These are phyloP conservation scores for Tachina grossa DNA, from an alignment of 2,888 invertebrate genomes.

Conservation along the genomic window DNA sequence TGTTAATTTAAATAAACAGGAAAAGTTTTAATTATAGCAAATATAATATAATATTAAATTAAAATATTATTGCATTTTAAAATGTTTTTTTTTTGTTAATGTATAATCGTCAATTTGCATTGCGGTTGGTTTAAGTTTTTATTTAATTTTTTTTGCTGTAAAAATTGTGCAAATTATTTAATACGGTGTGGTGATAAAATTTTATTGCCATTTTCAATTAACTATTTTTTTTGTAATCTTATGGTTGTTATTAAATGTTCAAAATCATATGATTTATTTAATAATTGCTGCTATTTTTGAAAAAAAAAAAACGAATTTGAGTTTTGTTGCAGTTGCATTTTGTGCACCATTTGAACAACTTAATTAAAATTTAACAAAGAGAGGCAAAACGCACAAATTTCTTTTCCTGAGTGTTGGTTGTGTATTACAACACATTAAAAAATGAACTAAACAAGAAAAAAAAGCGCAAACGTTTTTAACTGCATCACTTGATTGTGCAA, in stretches of 20 bases:
- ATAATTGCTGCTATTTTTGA: neutral
- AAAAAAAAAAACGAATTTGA: neutral
- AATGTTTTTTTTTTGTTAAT: neutral
- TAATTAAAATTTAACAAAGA: neutral
- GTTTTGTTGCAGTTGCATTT: no score
- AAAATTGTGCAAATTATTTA: neutral
- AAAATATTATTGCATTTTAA: neutral
- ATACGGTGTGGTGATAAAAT: no score
- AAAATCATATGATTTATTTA: constrained; percentile 32
- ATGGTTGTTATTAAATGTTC: constrained; percentile 9
- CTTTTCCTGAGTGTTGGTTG: constrained; percentile 44
- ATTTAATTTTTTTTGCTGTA: neutral
- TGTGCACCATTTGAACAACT: neutral
- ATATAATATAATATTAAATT: neutral
- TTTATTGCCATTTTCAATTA: neutral
- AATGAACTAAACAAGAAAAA: neutral
- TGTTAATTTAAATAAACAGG: neutral
- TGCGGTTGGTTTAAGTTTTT: constrained; percentile 25
- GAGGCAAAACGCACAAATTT: constrained; percentile 29
- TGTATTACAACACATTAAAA: constrained; percentile 36
- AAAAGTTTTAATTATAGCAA: neutral
- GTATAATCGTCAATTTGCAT: neutral
- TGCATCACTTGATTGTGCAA: constrained; percentile 47
- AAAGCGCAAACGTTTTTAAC: constrained; percentile 26
- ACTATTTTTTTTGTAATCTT: neutral